Percentiles rank a stretch among this genome's conserved stretches.
Conservation (phyloP, 2,888 invertebrate species). For the Chrysotoxum bicinctum region DNA sequence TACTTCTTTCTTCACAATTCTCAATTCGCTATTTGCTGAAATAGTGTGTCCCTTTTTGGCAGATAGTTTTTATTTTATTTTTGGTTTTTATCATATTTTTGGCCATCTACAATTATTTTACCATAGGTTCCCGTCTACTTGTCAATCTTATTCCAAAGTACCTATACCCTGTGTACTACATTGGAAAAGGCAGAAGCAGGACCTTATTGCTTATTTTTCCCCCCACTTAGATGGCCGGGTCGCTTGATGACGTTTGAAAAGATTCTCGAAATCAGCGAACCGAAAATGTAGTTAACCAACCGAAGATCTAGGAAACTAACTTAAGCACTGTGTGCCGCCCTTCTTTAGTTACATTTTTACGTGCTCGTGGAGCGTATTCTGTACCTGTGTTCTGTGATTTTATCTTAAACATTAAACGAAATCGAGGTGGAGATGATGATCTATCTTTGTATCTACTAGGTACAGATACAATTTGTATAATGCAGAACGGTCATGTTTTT, state of each 20-base stretch:
- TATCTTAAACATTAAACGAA: not conserved
- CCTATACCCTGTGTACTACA: no score
- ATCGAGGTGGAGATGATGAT: not conserved
- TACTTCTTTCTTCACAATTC: not conserved
- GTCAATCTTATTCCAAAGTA: not conserved
- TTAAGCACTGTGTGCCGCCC: not conserved
- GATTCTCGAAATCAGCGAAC: constrained; percentile 15
- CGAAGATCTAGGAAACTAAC: constrained; percentile 18
- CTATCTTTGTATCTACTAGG: not conserved
- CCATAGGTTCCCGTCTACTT: not conserved
- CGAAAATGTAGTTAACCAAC: constrained; percentile 41
- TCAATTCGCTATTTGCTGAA: not conserved
- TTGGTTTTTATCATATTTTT: not conserved
- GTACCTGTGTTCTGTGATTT: constrained; percentile 31
- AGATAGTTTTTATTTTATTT: not conserved
- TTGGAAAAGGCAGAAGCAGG: no score
- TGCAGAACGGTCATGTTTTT: constrained; percentile 61
- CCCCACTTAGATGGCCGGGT: not conserved
- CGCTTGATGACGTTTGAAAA: not conserved
- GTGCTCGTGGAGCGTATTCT: constrained; percentile 37
- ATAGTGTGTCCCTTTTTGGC: not conserved
- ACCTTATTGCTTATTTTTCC: not conserved
- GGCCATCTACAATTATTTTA: constrained; percentile 2
- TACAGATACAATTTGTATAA: constrained; percentile 38
- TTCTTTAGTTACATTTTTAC: constrained; percentile 49